These are phyloP conservation scores for Drosophila serrata DNA, from an alignment of 1,140 invertebrate species.

Conservation along the genomic window DNA sequence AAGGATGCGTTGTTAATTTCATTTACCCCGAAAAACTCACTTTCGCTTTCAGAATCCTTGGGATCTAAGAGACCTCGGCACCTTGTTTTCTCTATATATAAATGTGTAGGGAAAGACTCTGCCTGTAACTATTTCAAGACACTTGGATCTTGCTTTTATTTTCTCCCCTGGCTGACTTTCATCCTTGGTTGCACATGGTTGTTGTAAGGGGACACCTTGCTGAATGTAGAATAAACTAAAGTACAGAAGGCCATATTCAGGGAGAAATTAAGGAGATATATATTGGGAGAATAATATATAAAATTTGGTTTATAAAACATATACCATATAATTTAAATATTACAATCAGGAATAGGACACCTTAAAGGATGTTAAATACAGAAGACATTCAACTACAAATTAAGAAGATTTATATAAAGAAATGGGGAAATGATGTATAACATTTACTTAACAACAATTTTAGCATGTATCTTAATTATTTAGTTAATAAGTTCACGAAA, in stretches of 20 bases:
- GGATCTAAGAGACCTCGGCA: conserved; percentile 2
- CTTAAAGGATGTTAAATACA: no score
- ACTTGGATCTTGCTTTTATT: conserved; percentile 15
- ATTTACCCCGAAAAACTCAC: conserved; percentile 75
- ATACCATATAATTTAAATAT: not conserved
- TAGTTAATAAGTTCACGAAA: not conserved
- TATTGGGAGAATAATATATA: not conserved
- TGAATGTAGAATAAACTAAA: conserved; percentile 5
- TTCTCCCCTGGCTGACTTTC: not conserved
- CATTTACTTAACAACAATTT: no score
- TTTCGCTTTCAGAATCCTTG: conserved; percentile 62
- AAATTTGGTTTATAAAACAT: not conserved
- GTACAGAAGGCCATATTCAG: not conserved
- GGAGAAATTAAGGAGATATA: not conserved
- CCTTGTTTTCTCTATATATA: not conserved
- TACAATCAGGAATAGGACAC: not conserved
- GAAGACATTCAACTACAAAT: no score
- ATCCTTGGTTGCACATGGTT: conserved; percentile 46
- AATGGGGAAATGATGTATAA: no score
- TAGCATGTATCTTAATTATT: not conserved
- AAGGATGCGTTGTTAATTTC: conserved; percentile 81
- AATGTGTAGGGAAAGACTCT: not conserved
- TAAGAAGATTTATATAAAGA: no score
- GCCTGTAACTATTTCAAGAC: not conserved
- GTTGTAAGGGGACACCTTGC: conserved; percentile 71